Evolutionary conservation across 92 coral and sea anemone species (phyloP).

Genomic region (Siderastrea radians): DNA sequence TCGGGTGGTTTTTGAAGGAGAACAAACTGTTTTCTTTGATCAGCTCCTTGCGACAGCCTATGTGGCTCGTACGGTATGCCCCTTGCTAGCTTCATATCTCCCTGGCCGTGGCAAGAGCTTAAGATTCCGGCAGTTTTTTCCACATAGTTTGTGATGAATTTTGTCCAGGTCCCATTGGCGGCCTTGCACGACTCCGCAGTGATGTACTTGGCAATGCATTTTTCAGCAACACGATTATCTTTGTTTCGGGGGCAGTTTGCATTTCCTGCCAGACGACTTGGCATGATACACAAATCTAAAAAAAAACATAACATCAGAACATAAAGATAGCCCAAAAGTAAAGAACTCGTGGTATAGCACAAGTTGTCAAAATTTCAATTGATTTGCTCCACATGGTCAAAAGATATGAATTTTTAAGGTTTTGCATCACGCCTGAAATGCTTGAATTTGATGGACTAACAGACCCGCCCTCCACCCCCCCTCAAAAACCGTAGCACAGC

Average conservation of each 20-base stretch:
- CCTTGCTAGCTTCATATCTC: conserved; percentile 6
- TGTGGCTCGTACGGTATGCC: conserved; percentile 30
- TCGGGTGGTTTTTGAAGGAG: conserved; percentile 29
- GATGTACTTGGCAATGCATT: conserved; percentile 24
- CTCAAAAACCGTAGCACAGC: no score
- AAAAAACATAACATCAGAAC: neutral
- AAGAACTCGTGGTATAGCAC: no score
- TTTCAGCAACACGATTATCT: neutral
- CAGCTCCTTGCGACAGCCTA: conserved; percentile 35
- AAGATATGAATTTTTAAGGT: no score
- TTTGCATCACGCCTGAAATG: no score
- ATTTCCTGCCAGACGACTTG: neutral
- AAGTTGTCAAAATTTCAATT: no score
- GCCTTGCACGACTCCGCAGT: neutral
- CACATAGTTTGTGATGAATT: conserved; percentile 18
- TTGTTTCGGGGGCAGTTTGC: neutral
- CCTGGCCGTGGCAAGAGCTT: conserved; percentile 15
- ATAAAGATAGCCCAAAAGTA: no score
- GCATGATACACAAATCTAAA: conserved; percentile 21
- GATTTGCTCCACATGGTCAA: no score
- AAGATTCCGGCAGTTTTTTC: conserved; percentile 26
- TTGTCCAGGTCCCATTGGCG: conserved; percentile 24
- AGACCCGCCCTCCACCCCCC: no score
- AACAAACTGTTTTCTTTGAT: conserved; percentile 6
- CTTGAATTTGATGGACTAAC: no score